Evolutionary conservation across 2,113 vertebrate species (phyloP).

Genomic region (Thymallus thymallus): DNA sequence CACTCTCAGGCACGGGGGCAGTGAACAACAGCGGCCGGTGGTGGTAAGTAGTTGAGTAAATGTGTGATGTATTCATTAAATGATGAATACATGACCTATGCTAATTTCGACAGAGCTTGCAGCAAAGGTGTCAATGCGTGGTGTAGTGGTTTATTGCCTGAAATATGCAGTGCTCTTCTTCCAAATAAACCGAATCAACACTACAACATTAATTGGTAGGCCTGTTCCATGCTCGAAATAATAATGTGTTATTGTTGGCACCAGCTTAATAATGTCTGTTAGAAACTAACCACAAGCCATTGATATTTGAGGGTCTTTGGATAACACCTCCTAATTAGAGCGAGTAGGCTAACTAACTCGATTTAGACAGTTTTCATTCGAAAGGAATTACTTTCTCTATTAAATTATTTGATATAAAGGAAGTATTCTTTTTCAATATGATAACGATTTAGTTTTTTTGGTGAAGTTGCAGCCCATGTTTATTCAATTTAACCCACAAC

Average conservation of each 20-base stretch:
- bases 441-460: constrained; percentile 34
- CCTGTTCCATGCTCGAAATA: constrained; percentile 29
- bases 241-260: constrained; percentile 58
- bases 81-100: background rate
- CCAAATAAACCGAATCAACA: constrained; percentile 12
- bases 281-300: constrained; percentile 3
- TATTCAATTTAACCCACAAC: constrained; percentile 7
- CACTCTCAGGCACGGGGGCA: constrained; percentile 83
- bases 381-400: constrained; percentile 3
- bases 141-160: background rate
- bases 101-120: background rate
- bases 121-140: background rate
- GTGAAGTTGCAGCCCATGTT: constrained; percentile 30
- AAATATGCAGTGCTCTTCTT: constrained; percentile 1
- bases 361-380: background rate
- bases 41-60: constrained; percentile 82
- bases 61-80: constrained; percentile 16
- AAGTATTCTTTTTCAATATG: constrained; percentile 8
- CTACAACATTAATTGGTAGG: background rate
- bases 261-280: constrained; percentile 29
- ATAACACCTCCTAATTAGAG: constrained; percentile 33
- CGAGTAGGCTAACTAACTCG: background rate
- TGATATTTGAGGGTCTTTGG: constrained; percentile 25
- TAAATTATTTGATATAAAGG: constrained; percentile 11
- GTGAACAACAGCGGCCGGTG: constrained; percentile 90